Conservation (phyloP, 2,797 vertebrate species). For the Channallabes apus region DNA sequence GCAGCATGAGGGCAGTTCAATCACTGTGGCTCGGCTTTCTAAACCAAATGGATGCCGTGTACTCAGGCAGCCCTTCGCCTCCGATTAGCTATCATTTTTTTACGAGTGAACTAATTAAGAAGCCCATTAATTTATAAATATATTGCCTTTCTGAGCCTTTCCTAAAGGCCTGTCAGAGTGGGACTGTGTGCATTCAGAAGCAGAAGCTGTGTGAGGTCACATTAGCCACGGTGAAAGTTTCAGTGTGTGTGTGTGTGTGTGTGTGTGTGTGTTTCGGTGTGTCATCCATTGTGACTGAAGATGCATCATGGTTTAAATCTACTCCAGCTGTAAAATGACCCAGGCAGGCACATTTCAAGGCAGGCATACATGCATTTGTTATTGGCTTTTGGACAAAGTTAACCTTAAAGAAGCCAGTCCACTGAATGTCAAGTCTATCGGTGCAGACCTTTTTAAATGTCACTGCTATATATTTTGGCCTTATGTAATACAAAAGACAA, state of each 20-base stretch:
- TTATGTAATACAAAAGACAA: slow-evolving; percentile 52
- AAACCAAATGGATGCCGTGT: slow-evolving; percentile 43
- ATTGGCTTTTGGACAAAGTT: slow-evolving; percentile 67
- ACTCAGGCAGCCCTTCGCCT: slow-evolving; percentile 48
- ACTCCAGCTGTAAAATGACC: slow-evolving; percentile 45
- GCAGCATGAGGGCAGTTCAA: slow-evolving; percentile 54
- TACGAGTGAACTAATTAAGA: slow-evolving; percentile 56
- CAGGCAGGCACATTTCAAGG: slow-evolving; percentile 59
- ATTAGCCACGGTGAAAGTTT: slow-evolving; percentile 3
- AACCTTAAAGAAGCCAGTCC: slow-evolving; percentile 73
- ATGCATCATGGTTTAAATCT: slow-evolving; percentile 50
- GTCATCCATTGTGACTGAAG: neutral
- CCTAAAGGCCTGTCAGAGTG: neutral
- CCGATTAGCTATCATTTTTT: slow-evolving; percentile 50
- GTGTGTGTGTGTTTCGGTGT: neutral
- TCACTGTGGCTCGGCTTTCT: slow-evolving; percentile 49
- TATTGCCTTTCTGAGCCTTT: slow-evolving; percentile 24
- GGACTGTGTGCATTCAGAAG: slow-evolving; percentile 12
- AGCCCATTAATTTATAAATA: slow-evolving; percentile 59
- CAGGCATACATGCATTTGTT: slow-evolving; percentile 62
- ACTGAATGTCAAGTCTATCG: slow-evolving; percentile 74
- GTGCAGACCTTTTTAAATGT: slow-evolving; percentile 76
- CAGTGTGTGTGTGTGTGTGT: too few species aligned
- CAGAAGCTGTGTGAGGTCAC: slow-evolving; percentile 4
- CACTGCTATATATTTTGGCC: slow-evolving; percentile 69